Percentiles rank a stretch among this genome's conserved stretches.
Evolutionary conservation across 2,888 invertebrate species (phyloP).

Genomic region (Patella depressa): DNA sequence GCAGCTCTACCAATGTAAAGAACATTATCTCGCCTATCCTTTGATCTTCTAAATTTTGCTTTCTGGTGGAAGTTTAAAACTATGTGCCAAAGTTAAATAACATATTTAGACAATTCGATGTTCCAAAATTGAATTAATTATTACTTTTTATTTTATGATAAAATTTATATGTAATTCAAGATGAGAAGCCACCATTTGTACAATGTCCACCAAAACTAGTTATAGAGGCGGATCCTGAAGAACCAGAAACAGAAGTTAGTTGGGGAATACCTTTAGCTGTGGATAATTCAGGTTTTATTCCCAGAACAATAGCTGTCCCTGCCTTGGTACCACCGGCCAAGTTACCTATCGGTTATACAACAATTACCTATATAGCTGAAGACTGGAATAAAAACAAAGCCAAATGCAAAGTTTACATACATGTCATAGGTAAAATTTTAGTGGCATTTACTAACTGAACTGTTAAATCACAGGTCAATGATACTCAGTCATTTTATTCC

Average conservation of each 20-base stretch:
- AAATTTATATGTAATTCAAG: constrained; percentile 63
- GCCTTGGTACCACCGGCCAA: constrained; percentile 75
- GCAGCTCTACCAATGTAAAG: too few relatives aligned
- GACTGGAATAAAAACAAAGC: constrained; percentile 77
- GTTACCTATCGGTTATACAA: constrained; percentile 76
- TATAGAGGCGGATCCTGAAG: constrained; percentile 72
- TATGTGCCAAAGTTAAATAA: too few relatives aligned
- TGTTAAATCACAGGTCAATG: neutral
- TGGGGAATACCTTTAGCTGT: constrained; percentile 74
- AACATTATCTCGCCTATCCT: too few relatives aligned
- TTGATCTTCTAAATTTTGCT: too few relatives aligned
- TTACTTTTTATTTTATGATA: too few relatives aligned
- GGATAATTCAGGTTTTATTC: constrained; percentile 77
- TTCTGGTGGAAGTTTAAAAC: too few relatives aligned
- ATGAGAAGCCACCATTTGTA: constrained; percentile 76
- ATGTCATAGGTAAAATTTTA: constrained; percentile 70
- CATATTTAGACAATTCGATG: too few relatives aligned
- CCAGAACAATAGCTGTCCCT: constrained; percentile 77
- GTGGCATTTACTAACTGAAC: too few relatives aligned
- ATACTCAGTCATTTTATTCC: neutral
- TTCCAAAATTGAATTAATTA: too few relatives aligned
- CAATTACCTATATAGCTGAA: constrained; percentile 77
- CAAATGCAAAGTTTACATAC: constrained; percentile 77
- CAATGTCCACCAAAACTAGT: constrained; percentile 76
- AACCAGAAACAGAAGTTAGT: constrained; percentile 74